Percentiles rank a stretch among this genome's conserved stretches.
Evolutionary conservation across 1,140 invertebrate species (phyloP).

Genomic region (Gonatopus flavifemur): DNA sequence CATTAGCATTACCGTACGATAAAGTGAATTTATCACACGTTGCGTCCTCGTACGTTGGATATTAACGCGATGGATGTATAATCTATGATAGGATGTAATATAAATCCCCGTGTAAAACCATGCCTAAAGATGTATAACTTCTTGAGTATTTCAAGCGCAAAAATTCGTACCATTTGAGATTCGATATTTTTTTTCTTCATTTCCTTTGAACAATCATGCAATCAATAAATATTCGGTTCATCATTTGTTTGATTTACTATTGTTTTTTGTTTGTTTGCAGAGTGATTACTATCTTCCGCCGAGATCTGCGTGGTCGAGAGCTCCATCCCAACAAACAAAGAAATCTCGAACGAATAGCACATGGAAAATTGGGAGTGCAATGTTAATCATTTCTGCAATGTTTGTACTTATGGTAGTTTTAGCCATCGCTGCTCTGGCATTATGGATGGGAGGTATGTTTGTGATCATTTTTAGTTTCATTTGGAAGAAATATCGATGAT

Average conservation of each 20-base stretch:
- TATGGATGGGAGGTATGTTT: slow-evolving; percentile 74
- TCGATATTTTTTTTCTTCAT: no score
- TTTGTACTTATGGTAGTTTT: slow-evolving; percentile 72
- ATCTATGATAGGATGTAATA: no score
- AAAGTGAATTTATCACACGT: slow-evolving; percentile 21
- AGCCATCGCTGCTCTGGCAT: slow-evolving; percentile 71
- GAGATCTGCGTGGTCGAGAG: slow-evolving; percentile 48
- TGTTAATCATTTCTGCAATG: slow-evolving; percentile 67
- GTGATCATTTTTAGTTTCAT: neutral
- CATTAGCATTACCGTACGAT: slow-evolving; percentile 21
- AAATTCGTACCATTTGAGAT: no score
- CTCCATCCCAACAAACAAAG: slow-evolving; percentile 40
- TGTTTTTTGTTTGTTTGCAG: slow-evolving; percentile 37
- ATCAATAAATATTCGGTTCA: no score
- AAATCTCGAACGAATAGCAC: slow-evolving; percentile 40
- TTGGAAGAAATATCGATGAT: no score
- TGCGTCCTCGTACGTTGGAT: slow-evolving; percentile 18
- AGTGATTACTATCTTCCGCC: slow-evolving; percentile 51
- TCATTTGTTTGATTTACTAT: no score
- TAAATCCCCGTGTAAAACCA: no score
- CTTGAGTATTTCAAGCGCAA: no score
- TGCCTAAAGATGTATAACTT: no score
- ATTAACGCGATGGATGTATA: neutral
- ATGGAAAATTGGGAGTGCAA: slow-evolving; percentile 65
- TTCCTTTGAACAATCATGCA: no score